Conservation (phyloP, 2,888 invertebrate genomes). For the Drosophila atripex region DNA sequence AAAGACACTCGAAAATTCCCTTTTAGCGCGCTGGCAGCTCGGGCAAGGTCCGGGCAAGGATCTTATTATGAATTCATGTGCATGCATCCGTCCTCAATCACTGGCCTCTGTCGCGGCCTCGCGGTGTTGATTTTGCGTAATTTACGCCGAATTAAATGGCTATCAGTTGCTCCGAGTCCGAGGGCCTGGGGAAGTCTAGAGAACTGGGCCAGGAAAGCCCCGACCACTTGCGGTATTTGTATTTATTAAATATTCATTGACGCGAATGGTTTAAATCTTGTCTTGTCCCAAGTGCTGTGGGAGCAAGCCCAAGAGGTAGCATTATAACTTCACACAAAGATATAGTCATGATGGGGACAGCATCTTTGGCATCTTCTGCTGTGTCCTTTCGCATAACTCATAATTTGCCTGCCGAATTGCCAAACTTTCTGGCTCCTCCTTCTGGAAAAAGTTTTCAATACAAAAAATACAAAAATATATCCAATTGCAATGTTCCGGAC, state of each 20-base stretch:
- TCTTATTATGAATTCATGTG: conserved; percentile 66
- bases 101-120: conserved; percentile 42
- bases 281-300: conserved; percentile 16
- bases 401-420: conserved; percentile 39
- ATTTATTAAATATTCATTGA: conserved; percentile 72
- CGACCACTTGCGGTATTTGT: conserved; percentile 61
- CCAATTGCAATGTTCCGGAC: conserved; percentile 32
- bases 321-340: too few relatives aligned
- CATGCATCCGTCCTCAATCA: conserved; percentile 59
- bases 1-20: conserved; percentile 72
- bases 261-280: conserved; percentile 61
- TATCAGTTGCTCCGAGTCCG: conserved; percentile 51
- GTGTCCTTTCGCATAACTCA: conserved; percentile 32
- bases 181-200: not conserved
- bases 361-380: not conserved
- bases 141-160: conserved; percentile 73
- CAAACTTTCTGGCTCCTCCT: conserved; percentile 23
- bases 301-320: not conserved
- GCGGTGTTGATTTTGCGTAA: conserved; percentile 75
- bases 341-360: too few relatives aligned
- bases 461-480: conserved; percentile 36
- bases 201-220: not conserved
- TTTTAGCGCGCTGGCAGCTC: conserved; percentile 32
- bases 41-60: not conserved
- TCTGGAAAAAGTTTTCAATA: conserved; percentile 32